Conservation (phyloP, 2,113 vertebrate genomes). For the Gambusia holbrooki region DNA sequence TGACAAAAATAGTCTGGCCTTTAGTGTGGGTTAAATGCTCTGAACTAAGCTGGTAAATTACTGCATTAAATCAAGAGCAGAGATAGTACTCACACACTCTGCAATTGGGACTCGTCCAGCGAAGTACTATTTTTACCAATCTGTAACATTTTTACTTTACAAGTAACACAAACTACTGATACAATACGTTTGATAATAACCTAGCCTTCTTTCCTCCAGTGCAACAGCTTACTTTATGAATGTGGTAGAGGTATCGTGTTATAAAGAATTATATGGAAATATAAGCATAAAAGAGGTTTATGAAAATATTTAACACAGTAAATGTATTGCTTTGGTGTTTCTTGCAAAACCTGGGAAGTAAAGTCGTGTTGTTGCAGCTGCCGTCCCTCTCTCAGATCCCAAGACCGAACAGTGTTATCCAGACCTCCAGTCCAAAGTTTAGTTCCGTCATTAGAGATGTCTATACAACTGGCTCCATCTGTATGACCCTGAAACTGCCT, state of each 20-base stretch:
- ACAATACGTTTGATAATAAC: slow-evolving; percentile 16
- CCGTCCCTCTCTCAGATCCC: slow-evolving; percentile 95
- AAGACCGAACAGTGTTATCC: slow-evolving; percentile 95
- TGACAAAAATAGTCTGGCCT: slow-evolving; percentile 35
- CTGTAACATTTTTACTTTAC: slow-evolving; percentile 26
- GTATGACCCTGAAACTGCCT: slow-evolving; percentile 98
- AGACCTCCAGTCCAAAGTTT: slow-evolving; percentile 96
- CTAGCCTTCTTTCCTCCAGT: neutral
- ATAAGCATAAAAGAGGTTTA: neutral
- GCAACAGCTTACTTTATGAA: neutral
- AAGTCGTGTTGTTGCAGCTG: slow-evolving; percentile 98
- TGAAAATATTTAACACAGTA: neutral
- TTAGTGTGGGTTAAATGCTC: slow-evolving; percentile 51
- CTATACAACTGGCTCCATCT: slow-evolving; percentile 95
- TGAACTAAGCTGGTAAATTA: slow-evolving; percentile 50
- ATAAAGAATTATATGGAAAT: neutral
- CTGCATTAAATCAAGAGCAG: slow-evolving; percentile 44
- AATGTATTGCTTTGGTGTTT: neutral
- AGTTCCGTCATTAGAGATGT: slow-evolving; percentile 94
- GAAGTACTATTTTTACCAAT: slow-evolving; percentile 34
- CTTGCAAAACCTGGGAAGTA: slow-evolving; percentile 88
- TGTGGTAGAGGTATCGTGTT: neutral
- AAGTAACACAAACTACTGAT: slow-evolving; percentile 15
- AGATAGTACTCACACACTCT: slow-evolving; percentile 36
- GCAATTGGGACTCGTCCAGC: slow-evolving; percentile 25